These are phyloP conservation scores for Papilio demoleus DNA, from an alignment of 2,888 invertebrate species.

Conservation along the genomic window DNA sequence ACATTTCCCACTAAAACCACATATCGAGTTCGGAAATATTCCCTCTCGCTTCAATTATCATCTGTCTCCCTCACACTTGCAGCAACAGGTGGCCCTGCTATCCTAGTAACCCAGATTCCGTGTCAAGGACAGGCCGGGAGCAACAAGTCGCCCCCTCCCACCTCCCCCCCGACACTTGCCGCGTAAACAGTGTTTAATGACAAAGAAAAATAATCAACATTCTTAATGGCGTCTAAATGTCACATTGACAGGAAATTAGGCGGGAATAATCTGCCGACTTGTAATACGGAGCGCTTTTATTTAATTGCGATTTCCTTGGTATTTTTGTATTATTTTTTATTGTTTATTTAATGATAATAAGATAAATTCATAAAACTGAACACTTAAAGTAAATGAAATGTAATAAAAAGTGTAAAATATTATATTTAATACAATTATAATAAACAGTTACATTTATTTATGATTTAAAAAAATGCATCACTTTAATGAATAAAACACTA, in stretches of 20 bases:
- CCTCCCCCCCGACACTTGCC: neutral
- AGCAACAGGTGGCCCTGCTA: constrained; percentile 50
- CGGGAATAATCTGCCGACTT: constrained; percentile 23
- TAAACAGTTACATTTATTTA: no score
- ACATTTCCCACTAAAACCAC: neutral
- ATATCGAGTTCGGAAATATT: constrained; percentile 4
- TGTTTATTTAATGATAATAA: no score
- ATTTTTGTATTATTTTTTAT: no score
- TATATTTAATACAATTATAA: no score
- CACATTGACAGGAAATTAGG: constrained; percentile 30
- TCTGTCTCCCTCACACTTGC: constrained; percentile 15
- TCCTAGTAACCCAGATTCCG: constrained; percentile 48
- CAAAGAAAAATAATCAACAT: constrained; percentile 19
- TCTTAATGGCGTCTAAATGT: constrained; percentile 16
- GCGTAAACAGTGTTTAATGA: constrained; percentile 22
- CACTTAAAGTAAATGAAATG: no score
- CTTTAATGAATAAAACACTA: no score
- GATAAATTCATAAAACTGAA: no score
- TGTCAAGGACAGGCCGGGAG: constrained; percentile 49
- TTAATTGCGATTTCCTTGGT: neutral
- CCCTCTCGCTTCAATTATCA: constrained; percentile 10
- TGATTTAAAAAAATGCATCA: no score
- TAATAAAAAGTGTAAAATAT: no score
- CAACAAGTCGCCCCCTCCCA: constrained; percentile 48
- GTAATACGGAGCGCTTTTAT: no score